Evolutionary conservation across 2,113 vertebrate species (phyloP).

Genomic region (Meleagris gallopavo): DNA sequence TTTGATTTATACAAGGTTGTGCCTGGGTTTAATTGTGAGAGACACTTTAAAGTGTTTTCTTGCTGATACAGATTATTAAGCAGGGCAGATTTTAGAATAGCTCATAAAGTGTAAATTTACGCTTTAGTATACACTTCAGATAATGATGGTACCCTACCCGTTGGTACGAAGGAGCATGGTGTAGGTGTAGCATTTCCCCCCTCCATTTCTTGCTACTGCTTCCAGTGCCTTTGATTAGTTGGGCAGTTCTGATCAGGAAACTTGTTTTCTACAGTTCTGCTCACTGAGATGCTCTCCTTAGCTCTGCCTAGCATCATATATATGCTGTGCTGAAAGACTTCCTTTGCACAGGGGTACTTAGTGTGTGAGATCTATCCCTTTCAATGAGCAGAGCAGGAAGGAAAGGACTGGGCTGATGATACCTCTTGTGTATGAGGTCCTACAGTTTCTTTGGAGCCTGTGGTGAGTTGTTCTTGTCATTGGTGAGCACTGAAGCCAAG

Average conservation of each 20-base stretch:
- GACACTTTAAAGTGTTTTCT: slow-evolving; percentile 79
- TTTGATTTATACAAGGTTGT: slow-evolving; percentile 83
- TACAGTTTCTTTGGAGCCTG: not conserved
- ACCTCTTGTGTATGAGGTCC: not conserved
- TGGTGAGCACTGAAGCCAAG: not conserved
- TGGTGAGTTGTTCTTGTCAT: not conserved
- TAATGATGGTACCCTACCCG: slow-evolving; percentile 43
- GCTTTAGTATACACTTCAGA: slow-evolving; percentile 43
- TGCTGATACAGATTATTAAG: slow-evolving; percentile 81
- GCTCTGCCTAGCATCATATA: not conserved
- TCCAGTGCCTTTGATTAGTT: not conserved
- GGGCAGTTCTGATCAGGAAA: slow-evolving; percentile 6
- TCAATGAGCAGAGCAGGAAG: not conserved
- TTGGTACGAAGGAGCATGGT: slow-evolving; percentile 22
- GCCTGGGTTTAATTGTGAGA: slow-evolving; percentile 82
- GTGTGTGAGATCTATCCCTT: not conserved
- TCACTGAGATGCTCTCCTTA: not conserved
- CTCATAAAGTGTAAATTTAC: slow-evolving; percentile 75
- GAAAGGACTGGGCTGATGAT: not conserved
- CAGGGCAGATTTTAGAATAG: slow-evolving; percentile 72
- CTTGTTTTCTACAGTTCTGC: not conserved
- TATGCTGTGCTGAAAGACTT: not conserved
- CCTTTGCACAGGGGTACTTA: not conserved
- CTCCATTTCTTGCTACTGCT: not conserved
- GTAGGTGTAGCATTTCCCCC: not conserved